phyloP scores from a whole-genome alignment of 2,797 vertebrate genomes.

The Pseudochromis fuscus region DNA sequence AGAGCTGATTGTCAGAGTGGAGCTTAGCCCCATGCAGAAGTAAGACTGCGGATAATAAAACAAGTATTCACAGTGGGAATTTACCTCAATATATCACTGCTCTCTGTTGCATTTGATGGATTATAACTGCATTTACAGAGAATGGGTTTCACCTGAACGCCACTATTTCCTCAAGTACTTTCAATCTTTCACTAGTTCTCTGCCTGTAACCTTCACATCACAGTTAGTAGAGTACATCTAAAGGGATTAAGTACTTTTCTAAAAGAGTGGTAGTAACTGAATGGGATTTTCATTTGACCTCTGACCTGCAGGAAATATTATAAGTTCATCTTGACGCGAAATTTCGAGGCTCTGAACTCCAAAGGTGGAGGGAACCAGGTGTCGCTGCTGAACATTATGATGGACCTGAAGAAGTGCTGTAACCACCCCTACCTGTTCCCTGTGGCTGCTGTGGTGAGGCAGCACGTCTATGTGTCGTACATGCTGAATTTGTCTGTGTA shows the following conservation, averaged over 20 bases:
- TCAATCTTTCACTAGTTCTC: background rate
- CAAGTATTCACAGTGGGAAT: no score
- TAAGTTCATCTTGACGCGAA: constrained; percentile 97
- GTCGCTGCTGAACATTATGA: constrained; percentile 99
- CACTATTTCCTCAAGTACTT: no score
- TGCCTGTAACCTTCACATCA: background rate
- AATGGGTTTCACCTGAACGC: background rate
- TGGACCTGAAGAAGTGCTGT: constrained; percentile 99
- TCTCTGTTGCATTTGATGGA: background rate
- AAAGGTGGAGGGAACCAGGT: constrained; percentile 99
- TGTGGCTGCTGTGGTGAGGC: constrained; percentile 92
- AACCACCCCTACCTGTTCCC: constrained; percentile 99
- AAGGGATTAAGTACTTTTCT: background rate
- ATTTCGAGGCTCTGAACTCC: constrained; percentile 98
- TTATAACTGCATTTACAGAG: background rate
- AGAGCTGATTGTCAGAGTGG: constrained; percentile 95
- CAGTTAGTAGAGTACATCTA: background rate
- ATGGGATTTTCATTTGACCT: constrained; percentile 2
- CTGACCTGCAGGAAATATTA: constrained; percentile 93
- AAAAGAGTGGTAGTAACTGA: background rate
- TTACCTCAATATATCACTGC: background rate
- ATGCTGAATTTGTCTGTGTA: no score
- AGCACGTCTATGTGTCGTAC: background rate
- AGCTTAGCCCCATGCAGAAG: constrained; percentile 99
- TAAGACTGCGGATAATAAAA: constrained; percentile 73